Conservation (phyloP, 2,797 vertebrate genomes). For the Neosilurus hyrtlii region DNA sequence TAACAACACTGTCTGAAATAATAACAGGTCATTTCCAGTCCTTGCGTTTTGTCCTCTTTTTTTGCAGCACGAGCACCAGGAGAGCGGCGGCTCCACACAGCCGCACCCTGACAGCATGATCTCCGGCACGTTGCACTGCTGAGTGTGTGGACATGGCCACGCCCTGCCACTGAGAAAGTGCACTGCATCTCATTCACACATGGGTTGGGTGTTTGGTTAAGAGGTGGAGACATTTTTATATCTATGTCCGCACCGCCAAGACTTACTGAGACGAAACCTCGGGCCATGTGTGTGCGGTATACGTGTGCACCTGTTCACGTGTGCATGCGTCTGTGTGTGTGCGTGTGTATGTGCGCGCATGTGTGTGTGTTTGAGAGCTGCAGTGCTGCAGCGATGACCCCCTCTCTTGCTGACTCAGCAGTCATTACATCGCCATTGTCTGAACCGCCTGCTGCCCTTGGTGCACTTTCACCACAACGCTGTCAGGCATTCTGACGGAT, state of each 20-base stretch:
- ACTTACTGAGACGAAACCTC: neutral
- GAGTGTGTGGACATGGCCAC: conserved; percentile 18
- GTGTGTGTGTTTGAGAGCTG: conserved; percentile 10
- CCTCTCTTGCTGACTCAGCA: conserved; percentile 43
- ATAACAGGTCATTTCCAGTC: neutral
- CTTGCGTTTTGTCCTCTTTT: neutral
- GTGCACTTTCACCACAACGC: neutral
- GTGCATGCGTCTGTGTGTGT: neutral
- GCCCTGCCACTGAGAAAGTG: conserved; percentile 6
- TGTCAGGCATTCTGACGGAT: conserved; percentile 2
- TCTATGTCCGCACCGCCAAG: neutral
- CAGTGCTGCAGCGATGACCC: conserved; percentile 27
- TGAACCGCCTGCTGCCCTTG: neutral
- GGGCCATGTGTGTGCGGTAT: neutral
- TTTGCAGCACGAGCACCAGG: neutral
- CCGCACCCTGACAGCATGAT: conserved; percentile 48
- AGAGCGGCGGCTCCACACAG: neutral
- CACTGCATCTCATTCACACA: neutral
- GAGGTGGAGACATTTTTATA: neutral
- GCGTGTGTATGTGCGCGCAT: conserved; percentile 1
- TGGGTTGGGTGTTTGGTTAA: too few relatives aligned
- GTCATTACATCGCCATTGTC: conserved; percentile 10
- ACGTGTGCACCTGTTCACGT: neutral
- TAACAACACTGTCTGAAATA: neutral
- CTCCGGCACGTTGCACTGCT: conserved; percentile 24